Evolutionary conservation across 2,113 vertebrate genomes (phyloP), one percentile per base, ranked within the genome.

Genomic region (Indicator maculatus): DNA sequence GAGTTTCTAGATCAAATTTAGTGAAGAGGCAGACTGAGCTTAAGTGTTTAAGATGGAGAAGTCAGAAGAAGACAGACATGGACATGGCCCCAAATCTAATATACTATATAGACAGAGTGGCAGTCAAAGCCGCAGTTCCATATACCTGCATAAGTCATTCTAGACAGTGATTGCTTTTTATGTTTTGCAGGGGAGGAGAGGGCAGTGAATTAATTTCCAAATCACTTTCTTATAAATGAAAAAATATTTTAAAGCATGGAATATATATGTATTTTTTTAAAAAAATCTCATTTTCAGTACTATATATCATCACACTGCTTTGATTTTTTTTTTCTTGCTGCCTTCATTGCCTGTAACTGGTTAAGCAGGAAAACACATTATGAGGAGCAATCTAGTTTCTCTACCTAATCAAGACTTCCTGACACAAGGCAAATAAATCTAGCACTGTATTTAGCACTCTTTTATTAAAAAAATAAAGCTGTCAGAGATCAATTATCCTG

Each of bases 341-440:
- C 23, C 31, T 81, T 36, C 16, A 27, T 23, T 73, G 39, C 36
- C 74, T 58, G 7, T 15, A 36, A 59, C 26, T 59, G 30, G 27
- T 16, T 65, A 83, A 67, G 63, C 0, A 87, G 18, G 39, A 69
- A 75, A 95, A 91, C n/a, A 78, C 33, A 39, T 66, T 44, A 65
- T 0, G 4, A 87, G 60, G 14, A 89, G 21, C 44, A 65, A 56
- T 26, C 33, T 65, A 45, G 41, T 31, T 74, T 58, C 21, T 67
- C 18, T 52, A 21, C 20, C 66, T 78, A 60, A 88, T 67, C 44
- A 88, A 67, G 64, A 50, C 63, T 59, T 88, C 44, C 21, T 65
- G 82, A 80, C 18, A n/a, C 24, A 78, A 71, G 15, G 17, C 33
- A 92, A 95, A 96, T 77, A 87, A 79, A 86, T 41, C 67, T 20